Base-by-base conservation (phyloP, 2,888 invertebrate species). In the Cerastoderma edule region DNA sequence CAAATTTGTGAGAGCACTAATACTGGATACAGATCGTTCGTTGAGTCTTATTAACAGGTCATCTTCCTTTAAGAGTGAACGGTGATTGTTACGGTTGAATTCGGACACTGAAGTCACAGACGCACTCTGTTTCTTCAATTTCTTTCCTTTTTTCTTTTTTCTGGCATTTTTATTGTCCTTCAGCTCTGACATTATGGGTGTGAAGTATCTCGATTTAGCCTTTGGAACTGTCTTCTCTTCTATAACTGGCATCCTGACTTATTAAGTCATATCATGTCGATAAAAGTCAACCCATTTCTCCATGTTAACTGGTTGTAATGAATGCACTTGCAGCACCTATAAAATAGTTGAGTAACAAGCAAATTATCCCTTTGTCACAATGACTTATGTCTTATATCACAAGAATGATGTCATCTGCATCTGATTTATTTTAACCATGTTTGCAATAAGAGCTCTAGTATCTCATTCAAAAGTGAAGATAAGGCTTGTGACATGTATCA, bases 141-240 rank as follows among this genome's bases (percentile, higher is more conserved):
- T 78, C 33, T 72, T 78, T 28, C 76, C 73, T 76, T 82, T 82
- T 48, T 78, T 82, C 28, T 74, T 73, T 63, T 74, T 75, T 56
- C 72, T 78, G 2, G 64, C 33, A 33, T 46, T 71, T 33, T 53
- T 50, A 27, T 50, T 56, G 46, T 60, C 46, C 63, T 50, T 69
- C 27, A 48, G 60, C 28, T 32, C 28, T 48, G 66, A 33, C 0
- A 60, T 39, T 39, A 39, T 27, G 1, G 53, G 67, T 13, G 39
- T 24, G 24, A 46, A 67, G 27, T 39, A 54, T 39, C 56, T 39
- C n/a, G 53, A 54, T n/a, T 67, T 67, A 27, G 28, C 19, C 22
- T 27, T n/a, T n/a, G 32, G 39, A 10, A 22, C 8, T 3, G 24
- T 44, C 24, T 67, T 67, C n/a, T 67, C 67, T 33, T 35, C 24